A percentile compares a stretch with the other conserved stretches of the same genome.
Evolutionary conservation across 2,888 invertebrate species (phyloP).

Genomic region (Aporophyla nigra): DNA sequence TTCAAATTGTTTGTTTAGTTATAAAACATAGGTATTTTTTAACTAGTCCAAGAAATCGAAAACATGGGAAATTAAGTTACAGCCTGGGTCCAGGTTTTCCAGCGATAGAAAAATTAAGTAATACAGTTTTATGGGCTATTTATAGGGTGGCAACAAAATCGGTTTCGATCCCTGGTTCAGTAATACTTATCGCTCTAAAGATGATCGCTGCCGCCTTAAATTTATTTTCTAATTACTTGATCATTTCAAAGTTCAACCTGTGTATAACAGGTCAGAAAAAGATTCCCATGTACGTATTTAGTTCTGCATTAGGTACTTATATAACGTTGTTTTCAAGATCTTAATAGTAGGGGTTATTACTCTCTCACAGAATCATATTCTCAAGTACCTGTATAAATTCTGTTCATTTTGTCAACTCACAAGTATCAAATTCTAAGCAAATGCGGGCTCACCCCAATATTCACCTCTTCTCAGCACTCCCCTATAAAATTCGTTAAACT

Average conservation of each 20-base stretch:
- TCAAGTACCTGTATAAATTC: slow-evolving; percentile 18
- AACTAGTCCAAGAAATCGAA: background rate
- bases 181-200: background rate
- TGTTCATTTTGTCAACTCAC: slow-evolving; percentile 9
- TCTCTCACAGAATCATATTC: slow-evolving; percentile 31
- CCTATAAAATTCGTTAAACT: slow-evolving; percentile 35
- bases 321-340: slow-evolving; percentile 2
- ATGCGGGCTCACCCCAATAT: slow-evolving; percentile 21
- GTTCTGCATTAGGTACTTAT: background rate
- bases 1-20: no score
- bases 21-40: no score
- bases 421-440: slow-evolving; percentile 34
- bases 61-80: no score
- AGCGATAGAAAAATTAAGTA: background rate
- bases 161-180: background rate
- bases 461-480: slow-evolving; percentile 22
- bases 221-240: background rate
- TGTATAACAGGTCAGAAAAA: background rate
- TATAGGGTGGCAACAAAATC: background rate
- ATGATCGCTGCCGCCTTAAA: background rate
- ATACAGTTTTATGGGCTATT: background rate
- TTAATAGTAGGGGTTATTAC: slow-evolving; percentile 8
- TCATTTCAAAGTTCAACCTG: background rate
- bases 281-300: background rate
- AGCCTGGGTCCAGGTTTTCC: background rate